A percentile compares a stretch with the other conserved stretches of the same genome.
These are phyloP conservation scores for Trileptium ribeirensis DNA, from an alignment of 2,888 invertebrate genomes.

Conservation along the genomic window DNA sequence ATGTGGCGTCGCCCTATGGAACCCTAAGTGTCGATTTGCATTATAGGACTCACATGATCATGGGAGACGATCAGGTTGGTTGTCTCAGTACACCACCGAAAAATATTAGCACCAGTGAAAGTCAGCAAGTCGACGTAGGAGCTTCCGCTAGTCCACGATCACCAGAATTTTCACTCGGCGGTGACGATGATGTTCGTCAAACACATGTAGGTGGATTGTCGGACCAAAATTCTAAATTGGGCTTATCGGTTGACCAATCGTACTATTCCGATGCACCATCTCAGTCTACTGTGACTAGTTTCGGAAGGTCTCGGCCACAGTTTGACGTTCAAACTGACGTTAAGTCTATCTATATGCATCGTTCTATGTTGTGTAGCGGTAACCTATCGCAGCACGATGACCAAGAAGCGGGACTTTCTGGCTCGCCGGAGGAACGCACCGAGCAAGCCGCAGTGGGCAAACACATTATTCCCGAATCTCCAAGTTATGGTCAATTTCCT, in stretches of 20 bases:
- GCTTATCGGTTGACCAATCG: not conserved
- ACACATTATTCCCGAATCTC: not conserved
- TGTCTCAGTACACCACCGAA: too few species aligned
- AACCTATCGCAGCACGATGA: not conserved
- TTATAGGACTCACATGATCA: slow-evolving; percentile 83
- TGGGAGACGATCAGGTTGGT: slow-evolving; percentile 62
- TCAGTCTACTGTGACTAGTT: not conserved
- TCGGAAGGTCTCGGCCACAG: not conserved
- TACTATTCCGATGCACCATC: not conserved
- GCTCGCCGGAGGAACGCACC: not conserved
- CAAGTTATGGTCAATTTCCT: not conserved
- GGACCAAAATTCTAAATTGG: not conserved
- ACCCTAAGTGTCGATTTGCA: slow-evolving; percentile 72
- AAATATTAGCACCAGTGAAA: not conserved
- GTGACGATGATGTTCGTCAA: not conserved
- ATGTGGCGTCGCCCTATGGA: slow-evolving; percentile 77
- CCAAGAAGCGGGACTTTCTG: not conserved
- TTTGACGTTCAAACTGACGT: not conserved
- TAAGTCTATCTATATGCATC: not conserved
- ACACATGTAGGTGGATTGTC: not conserved
- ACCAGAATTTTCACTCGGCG: not conserved
- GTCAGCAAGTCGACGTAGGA: not conserved
- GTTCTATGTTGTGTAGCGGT: not conserved
- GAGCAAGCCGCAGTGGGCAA: not conserved
- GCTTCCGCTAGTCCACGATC: not conserved